A percentile compares a stretch with the other conserved stretches of the same genome.
Conservation (phyloP, 2,888 invertebrate species). For the Holacanthella duospinosa region DNA sequence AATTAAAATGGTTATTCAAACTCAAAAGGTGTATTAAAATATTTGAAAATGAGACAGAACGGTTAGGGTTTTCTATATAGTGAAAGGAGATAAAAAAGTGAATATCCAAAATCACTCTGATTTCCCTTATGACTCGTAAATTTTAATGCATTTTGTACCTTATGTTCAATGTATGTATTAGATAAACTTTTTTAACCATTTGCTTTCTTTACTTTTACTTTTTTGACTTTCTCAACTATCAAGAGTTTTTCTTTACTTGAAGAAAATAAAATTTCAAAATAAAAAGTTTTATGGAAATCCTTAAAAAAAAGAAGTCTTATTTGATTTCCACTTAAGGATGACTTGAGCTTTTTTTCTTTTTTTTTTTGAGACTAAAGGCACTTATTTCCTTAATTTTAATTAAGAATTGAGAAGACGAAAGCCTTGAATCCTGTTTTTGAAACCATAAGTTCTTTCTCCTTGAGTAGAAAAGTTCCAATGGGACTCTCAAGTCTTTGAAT, state of each 20-base stretch:
- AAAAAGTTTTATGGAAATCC: not conserved
- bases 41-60: too few relatives aligned
- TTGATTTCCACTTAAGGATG: not conserved
- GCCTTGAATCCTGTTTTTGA: too few relatives aligned
- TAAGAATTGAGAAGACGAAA: not conserved
- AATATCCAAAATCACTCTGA: not conserved
- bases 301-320: too few relatives aligned
- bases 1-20: too few relatives aligned
- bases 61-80: too few relatives aligned
- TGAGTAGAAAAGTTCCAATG: too few relatives aligned
- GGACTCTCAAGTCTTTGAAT: not conserved
- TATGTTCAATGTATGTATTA: too few relatives aligned
- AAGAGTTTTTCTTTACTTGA: not conserved
- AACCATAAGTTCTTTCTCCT: too few relatives aligned
- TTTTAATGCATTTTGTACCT: not conserved
- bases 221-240: not conserved
- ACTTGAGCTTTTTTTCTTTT: not conserved
- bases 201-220: too few relatives aligned
- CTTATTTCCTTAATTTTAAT: not conserved
- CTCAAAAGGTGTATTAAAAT: too few relatives aligned
- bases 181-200: too few relatives aligned
- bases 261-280: not conserved
- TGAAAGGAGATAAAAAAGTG: not conserved
- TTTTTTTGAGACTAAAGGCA: too few relatives aligned
- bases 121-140: constrained; percentile 3